Base-by-base conservation (phyloP, 2,113 vertebrate genomes). In the Amia ocellicauda region DNA sequence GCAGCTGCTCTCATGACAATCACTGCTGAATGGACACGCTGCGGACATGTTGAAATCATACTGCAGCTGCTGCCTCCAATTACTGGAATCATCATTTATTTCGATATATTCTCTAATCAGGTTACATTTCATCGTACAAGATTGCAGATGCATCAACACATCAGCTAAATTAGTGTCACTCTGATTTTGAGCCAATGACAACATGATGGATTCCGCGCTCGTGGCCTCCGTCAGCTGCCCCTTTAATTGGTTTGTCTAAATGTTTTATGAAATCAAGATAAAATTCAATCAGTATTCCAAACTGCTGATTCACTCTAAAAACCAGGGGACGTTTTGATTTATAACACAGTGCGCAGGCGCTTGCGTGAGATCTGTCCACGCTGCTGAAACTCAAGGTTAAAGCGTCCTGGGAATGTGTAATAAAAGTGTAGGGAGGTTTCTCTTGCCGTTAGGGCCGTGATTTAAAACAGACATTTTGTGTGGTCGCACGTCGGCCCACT, bases 221-320 rank as follows among this genome's bases (percentile, higher is more conserved):
- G 70, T 79, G 80, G 78, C 73, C 73, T 73, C 69, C 56, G 76
- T 60, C 69, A 66, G 76, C 70, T 74, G 64, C 79, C 78, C 75
- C 63, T 76, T 88, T 87, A 84, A 83, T 82, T 86, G 81, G 70
- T 87, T 76, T 88, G 83, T 80, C 73, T 84, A 82, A 87, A 84
- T 84, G 69, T 85, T 87, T 87, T 85, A 85, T 88, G 83, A 80
- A 86, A 83, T 76, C 62, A 62, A 78, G 75, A 83, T 75, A 76
- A 84, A 88, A 87, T 84, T 76, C 74, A 84, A 83, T 86, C 75
- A 85, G 71, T 43, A 58, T 77, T 70, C 22, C 66, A 79, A 87
- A 82, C 62, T 78, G 81, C 82, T 81, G 80, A 85, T 64, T 88
- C 74, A 74, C 72, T 69, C 73, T 64, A 70, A 80, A 83, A 68